Conservation (phyloP, 1,140 invertebrate genomes). For the Caenorhabditis elegans region DNA sequence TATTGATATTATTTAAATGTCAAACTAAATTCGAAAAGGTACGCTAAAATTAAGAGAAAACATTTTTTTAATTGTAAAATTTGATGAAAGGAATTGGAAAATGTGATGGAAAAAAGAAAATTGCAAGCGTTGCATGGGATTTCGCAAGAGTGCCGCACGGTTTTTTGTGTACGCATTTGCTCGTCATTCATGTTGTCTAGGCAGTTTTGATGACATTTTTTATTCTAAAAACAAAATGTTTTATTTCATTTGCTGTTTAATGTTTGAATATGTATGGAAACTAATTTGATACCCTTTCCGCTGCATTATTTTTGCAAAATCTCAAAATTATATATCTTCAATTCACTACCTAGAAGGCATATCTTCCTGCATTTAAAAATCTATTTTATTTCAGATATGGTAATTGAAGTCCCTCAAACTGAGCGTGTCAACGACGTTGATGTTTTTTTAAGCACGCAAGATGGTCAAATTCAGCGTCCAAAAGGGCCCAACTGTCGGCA, state of each 20-base stretch:
- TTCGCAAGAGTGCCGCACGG: not conserved
- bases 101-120: not conserved
- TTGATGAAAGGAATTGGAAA: not conserved
- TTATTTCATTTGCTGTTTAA: no score
- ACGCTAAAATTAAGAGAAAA: not conserved
- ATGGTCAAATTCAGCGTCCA: slow-evolving; percentile 85
- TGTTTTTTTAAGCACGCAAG: slow-evolving; percentile 76
- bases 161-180: not conserved
- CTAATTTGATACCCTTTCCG: no score
- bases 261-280: no score
- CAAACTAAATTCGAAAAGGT: no score
- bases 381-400: not conserved
- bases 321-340: no score
- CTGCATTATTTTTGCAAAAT: no score
- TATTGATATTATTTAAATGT: no score
- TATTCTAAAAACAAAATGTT: no score
- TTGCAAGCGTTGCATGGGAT: not conserved
- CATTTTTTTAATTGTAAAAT: not conserved
- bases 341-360: no score
- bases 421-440: slow-evolving; percentile 78
- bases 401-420: not conserved
- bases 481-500: slow-evolving; percentile 80
- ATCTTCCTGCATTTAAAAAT: no score
- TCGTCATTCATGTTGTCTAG: no score
- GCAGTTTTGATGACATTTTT: no score